Evolutionary conservation across 2,888 invertebrate species (phyloP).

Genomic region (Acleris cristana): DNA sequence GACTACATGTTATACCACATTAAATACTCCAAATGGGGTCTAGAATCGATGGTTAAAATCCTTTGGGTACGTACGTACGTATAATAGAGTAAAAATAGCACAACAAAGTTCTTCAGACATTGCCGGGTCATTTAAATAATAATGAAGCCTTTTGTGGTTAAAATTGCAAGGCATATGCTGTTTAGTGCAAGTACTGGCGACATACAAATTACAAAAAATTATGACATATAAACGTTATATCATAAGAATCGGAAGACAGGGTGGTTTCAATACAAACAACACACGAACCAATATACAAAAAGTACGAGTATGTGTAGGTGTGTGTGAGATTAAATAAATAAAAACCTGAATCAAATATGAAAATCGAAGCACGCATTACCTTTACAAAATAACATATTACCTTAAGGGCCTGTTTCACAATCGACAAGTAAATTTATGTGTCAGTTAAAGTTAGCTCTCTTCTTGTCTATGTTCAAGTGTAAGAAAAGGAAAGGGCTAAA

Average conservation of each 20-base stretch:
- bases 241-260: constrained; percentile 55
- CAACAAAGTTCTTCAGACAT: background rate
- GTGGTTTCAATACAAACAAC: constrained; percentile 57
- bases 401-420: too few species aligned
- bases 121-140: constrained; percentile 1
- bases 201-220: constrained; percentile 37
- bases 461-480: too few species aligned
- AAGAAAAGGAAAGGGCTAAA: too few species aligned
- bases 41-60: too few species aligned
- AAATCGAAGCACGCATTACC: constrained; percentile 4
- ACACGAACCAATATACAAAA: constrained; percentile 37
- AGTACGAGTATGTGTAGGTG: constrained; percentile 34
- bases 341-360: constrained; percentile 2
- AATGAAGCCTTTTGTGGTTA: constrained; percentile 16
- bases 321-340: background rate
- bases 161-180: constrained; percentile 12
- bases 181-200: constrained; percentile 42
- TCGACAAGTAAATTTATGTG: too few species aligned
- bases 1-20: too few species aligned
- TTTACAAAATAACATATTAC: background rate
- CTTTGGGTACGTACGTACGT: too few species aligned
- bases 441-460: too few species aligned
- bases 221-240: constrained; percentile 17
- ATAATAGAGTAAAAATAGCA: background rate
- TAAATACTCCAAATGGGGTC: too few species aligned